phyloP scores from a whole-genome alignment of 2,888 invertebrate species.

The Selenia dentaria region DNA sequence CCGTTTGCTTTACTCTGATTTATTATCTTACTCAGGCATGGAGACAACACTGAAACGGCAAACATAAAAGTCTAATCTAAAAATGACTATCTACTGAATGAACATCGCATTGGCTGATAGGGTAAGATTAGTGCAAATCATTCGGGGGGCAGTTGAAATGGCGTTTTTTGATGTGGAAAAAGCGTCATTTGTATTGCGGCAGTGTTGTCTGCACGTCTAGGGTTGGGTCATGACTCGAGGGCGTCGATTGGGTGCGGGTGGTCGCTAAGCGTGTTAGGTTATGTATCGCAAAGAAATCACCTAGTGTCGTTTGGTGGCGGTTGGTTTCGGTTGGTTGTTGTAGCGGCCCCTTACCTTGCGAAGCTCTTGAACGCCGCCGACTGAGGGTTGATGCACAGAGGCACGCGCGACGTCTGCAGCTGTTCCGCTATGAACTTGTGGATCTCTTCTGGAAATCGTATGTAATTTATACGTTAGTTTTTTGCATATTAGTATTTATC shows the following conservation, averaged over 20 bases:
- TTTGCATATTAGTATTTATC: not conserved
- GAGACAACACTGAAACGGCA: conserved; percentile 61
- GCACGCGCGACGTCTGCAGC: conserved; percentile 97
- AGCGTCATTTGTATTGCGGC: conserved; percentile 1
- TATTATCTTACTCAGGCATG: conserved; percentile 61
- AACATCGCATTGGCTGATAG: conserved; percentile 23
- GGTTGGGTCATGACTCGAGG: conserved; percentile 46
- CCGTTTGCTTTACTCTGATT: conserved; percentile 71
- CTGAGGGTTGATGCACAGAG: conserved; percentile 99
- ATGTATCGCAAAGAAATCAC: conserved; percentile 84
- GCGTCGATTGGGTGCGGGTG: conserved; percentile 70
- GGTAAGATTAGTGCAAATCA: conserved; percentile 1
- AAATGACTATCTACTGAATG: conserved; percentile 2
- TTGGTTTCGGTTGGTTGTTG: conserved; percentile 65
- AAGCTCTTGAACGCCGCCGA: conserved; percentile 99
- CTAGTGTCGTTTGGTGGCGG: conserved; percentile 81
- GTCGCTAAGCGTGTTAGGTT: conserved; percentile 69
- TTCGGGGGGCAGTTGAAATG: not conserved
- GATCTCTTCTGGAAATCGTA: conserved; percentile 92
- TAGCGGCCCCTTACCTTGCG: conserved; percentile 95
- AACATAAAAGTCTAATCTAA: conserved; percentile 2
- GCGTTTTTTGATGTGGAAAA: not conserved
- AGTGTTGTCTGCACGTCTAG: conserved; percentile 36
- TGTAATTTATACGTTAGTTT: not conserved
- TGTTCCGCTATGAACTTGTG: conserved; percentile 99